Conservation (phyloP, 1,140 invertebrate genomes). For the Drosophila setifemur region DNA sequence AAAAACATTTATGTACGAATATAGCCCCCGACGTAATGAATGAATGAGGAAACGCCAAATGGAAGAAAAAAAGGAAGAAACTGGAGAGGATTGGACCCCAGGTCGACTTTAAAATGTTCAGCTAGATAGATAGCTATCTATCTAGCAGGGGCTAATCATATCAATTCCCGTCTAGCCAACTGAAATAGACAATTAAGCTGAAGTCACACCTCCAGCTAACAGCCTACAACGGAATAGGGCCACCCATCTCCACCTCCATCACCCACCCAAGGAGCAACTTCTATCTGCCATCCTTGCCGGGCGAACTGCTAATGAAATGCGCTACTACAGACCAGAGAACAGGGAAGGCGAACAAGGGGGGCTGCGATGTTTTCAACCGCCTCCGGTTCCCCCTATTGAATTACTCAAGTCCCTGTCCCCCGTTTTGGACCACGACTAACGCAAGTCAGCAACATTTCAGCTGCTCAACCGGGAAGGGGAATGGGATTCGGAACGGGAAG, state of each 20-base stretch:
- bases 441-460: conserved; percentile 78
- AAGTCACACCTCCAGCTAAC: conserved; percentile 30
- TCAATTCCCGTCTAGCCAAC: conserved; percentile 35
- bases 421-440: conserved; percentile 29
- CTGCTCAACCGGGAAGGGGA: conserved; percentile 34
- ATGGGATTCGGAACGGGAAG: too few relatives aligned
- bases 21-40: conserved; percentile 54
- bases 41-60: conserved; percentile 24
- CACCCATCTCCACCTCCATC: conserved; percentile 5
- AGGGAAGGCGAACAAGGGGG: not conserved
- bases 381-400: conserved; percentile 58
- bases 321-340: conserved; percentile 56
- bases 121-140: too few relatives aligned
- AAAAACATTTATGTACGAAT: conserved; percentile 48
- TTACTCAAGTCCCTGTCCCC: conserved; percentile 64
- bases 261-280: conserved; percentile 15
- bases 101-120: conserved; percentile 31
- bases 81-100: not conserved
- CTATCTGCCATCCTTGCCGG: conserved; percentile 42
- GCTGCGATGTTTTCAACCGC: too few relatives aligned
- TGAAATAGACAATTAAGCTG: conserved; percentile 60
- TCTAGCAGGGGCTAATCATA: conserved; percentile 23
- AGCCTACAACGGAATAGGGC: conserved; percentile 50
- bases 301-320: conserved; percentile 75
- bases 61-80: conserved; percentile 7